These are phyloP conservation scores for Lepus americanus DNA, from an alignment of 2,113 vertebrate species.

Conservation along the genomic window DNA sequence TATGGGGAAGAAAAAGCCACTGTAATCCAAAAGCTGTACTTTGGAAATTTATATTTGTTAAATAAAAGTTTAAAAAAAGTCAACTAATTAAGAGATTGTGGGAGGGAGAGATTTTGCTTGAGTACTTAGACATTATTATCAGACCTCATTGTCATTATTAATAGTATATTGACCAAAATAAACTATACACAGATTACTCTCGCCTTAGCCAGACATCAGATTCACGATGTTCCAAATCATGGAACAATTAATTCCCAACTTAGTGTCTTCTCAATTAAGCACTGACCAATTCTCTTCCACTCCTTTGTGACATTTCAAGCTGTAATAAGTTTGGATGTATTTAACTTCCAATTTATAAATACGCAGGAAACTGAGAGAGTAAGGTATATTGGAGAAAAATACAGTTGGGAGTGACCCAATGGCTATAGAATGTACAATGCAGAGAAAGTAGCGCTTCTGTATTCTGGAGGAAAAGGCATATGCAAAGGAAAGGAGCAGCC, in stretches of 20 bases:
- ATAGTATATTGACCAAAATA: constrained; percentile 63
- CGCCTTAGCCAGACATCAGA: neutral
- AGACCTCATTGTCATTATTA: constrained; percentile 19
- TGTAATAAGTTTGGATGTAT: constrained; percentile 39
- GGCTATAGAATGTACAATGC: constrained; percentile 28
- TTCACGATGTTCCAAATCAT: constrained; percentile 54
- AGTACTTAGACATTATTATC: constrained; percentile 54
- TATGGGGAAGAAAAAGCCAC: too few species aligned
- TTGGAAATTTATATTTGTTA: too few species aligned
- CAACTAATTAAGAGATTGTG: constrained; percentile 63
- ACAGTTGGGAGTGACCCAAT: constrained; percentile 28
- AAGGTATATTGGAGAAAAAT: constrained; percentile 48
- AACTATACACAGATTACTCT: constrained; percentile 25
- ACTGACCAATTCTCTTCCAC: constrained; percentile 44
- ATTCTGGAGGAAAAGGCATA: constrained; percentile 24
- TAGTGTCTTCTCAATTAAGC: constrained; percentile 56
- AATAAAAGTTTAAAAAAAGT: constrained; percentile 46
- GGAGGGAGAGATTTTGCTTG: constrained; percentile 58
- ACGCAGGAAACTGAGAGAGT: constrained; percentile 11
- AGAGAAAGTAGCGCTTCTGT: constrained; percentile 7
- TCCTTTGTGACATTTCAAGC: constrained; percentile 52
- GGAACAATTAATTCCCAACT: constrained; percentile 45
- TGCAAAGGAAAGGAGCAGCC: neutral
- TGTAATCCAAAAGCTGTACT: too few species aligned
- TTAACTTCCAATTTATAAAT: constrained; percentile 54